These are phyloP conservation scores for Aromia moschata DNA, from an alignment of 2,888 invertebrate species.

Conservation along the genomic window DNA sequence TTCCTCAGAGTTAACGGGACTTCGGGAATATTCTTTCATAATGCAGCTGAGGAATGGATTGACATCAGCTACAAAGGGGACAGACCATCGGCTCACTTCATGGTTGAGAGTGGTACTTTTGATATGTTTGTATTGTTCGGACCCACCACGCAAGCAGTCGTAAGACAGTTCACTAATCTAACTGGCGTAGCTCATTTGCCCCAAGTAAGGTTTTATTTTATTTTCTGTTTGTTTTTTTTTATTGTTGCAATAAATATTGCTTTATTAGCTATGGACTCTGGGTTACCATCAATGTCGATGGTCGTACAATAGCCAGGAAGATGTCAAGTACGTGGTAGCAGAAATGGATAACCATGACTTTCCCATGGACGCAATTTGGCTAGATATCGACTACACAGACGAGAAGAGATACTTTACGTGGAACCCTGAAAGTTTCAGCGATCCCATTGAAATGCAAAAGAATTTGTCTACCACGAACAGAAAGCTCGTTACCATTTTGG, in stretches of 20 bases:
- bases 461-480: conserved; percentile 87
- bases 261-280: conserved; percentile 36
- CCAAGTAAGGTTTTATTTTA: conserved; percentile 57
- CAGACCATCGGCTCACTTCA: conserved; percentile 79
- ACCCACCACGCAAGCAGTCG: conserved; percentile 82
- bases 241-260: neutral
- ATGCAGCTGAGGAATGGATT: conserved; percentile 97
- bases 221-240: neutral
- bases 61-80: conserved; percentile 69
- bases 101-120: conserved; percentile 94
- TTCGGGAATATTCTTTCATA: conserved; percentile 68
- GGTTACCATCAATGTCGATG: conserved; percentile 42
- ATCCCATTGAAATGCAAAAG: conserved; percentile 78
- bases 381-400: conserved; percentile 98
- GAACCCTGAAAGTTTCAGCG: conserved; percentile 85
- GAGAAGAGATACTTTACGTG: conserved; percentile 94
- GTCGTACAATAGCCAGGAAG: conserved; percentile 84
- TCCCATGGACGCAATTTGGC: conserved; percentile 94
- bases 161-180: conserved; percentile 83
- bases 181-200: conserved; percentile 88
- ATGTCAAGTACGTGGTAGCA: conserved; percentile 81
- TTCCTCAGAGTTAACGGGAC: conserved; percentile 20
- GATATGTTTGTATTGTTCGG: conserved; percentile 92
- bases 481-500: conserved; percentile 91
- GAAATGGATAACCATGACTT: conserved; percentile 89